A percentile compares a stretch with the other conserved stretches of the same genome.
phyloP scores from a whole-genome alignment of 1,140 invertebrate species.

The Cephus cinctus region DNA sequence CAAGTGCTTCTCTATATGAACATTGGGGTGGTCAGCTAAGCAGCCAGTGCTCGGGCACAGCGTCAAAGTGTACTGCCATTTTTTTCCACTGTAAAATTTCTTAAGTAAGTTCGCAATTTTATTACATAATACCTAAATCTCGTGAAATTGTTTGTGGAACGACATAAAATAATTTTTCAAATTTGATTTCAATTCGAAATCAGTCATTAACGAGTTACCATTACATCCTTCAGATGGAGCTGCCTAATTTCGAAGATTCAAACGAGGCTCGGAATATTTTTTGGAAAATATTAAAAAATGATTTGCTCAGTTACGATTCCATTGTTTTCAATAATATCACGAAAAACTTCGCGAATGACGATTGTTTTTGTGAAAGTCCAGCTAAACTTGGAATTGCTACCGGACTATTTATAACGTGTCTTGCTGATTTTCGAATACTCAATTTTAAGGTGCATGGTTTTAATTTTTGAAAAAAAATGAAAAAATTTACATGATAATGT shows the following conservation, averaged over 20 bases:
- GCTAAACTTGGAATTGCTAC: constrained; percentile 19
- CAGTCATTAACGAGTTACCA: background rate
- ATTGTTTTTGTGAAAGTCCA: constrained; percentile 18
- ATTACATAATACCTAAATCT: too few relatives aligned
- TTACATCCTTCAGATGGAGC: constrained; percentile 12
- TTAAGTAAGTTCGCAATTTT: too few relatives aligned
- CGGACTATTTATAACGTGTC: constrained; percentile 17
- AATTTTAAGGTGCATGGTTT: constrained; percentile 14
- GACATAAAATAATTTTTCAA: background rate
- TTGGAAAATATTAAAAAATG: constrained; percentile 20
- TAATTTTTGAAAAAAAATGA: background rate
- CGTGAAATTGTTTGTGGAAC: constrained; percentile 3
- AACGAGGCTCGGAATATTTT: constrained; percentile 16
- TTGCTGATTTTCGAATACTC: constrained; percentile 13
- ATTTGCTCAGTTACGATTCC: constrained; percentile 18
- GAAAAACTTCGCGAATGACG: constrained; percentile 8
- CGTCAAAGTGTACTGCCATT: constrained; percentile 7
- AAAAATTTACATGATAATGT: background rate
- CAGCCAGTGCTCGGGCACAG: constrained; percentile 11
- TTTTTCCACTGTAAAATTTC: background rate
- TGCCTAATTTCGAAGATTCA: background rate
- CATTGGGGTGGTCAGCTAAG: background rate
- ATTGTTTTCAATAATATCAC: constrained; percentile 13
- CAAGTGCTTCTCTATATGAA: constrained; percentile 18
- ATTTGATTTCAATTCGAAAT: background rate